These are phyloP conservation scores for Coracias cyanogaster DNA, from an alignment of 2,797 vertebrate species.

Conservation along the genomic window DNA sequence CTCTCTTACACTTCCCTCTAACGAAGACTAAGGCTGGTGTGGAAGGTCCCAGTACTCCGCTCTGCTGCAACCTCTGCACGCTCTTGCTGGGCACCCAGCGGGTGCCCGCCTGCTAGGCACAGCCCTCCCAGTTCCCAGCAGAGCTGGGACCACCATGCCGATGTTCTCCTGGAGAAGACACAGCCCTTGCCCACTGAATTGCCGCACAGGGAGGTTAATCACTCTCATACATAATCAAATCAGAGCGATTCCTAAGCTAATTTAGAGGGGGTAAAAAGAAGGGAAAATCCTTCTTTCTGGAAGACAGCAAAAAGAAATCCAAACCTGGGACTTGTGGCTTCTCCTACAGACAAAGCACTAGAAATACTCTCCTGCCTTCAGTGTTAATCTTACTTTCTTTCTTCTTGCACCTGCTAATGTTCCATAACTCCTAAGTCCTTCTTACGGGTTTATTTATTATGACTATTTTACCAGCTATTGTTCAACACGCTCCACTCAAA, in stretches of 20 bases:
- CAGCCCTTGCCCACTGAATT: background rate
- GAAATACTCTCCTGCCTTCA: background rate
- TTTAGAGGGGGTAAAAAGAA: background rate
- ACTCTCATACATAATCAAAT: background rate
- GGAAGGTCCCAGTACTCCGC: too few relatives aligned
- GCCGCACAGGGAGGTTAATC: background rate
- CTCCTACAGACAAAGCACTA: background rate
- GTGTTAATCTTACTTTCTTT: conserved; percentile 15
- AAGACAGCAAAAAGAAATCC: background rate
- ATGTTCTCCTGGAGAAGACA: background rate
- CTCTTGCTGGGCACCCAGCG: rapidly evolving
- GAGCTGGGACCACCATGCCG: rapidly evolving
- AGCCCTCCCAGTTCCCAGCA: background rate
- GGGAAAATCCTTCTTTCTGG: background rate
- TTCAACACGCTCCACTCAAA: conserved; percentile 75
- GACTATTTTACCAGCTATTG: conserved; percentile 75
- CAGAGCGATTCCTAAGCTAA: background rate
- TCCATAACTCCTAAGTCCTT: conserved; percentile 42
- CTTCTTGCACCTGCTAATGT: conserved; percentile 46
- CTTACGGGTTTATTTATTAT: conserved; percentile 78
- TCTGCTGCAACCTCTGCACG: rapidly evolving
- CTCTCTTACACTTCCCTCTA: background rate
- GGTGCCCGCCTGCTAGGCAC: background rate
- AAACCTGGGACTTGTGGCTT: background rate
- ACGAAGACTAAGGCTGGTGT: background rate